phyloP scores from a whole-genome alignment of 2,113 vertebrate species.

The Callipepla squamata region DNA sequence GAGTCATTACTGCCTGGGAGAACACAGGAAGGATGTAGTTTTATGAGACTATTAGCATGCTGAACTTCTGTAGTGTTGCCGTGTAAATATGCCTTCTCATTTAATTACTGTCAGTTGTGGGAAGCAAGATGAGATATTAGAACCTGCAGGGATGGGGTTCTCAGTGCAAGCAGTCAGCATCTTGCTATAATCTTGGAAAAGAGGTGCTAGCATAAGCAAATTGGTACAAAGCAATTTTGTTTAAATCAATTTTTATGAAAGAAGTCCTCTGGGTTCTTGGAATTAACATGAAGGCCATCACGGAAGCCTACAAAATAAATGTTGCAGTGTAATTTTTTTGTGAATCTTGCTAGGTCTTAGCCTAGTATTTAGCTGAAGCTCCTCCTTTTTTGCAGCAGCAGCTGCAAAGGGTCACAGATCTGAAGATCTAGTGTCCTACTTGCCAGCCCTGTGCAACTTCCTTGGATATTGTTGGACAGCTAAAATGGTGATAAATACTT shows the following conservation, averaged over 20 bases:
- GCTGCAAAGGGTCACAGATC: background rate
- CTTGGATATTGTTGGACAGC: background rate
- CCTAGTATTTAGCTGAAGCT: background rate
- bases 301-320: background rate
- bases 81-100: background rate
- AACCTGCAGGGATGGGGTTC: background rate
- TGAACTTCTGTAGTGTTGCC: background rate
- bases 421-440: background rate
- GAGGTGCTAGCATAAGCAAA: background rate
- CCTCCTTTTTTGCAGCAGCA: background rate
- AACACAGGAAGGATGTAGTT: background rate
- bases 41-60: background rate
- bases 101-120: background rate
- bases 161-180: background rate
- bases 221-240: background rate
- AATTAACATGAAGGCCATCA: background rate
- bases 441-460: background rate
- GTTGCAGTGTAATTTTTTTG: background rate
- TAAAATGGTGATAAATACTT: background rate
- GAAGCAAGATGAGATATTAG: background rate
- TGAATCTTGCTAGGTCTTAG: background rate
- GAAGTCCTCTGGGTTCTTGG: accelerated
- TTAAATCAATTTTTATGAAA: background rate
- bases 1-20: background rate
- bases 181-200: background rate